Percentiles rank a stretch among this genome's conserved stretches.
Conservation (phyloP, 2,888 invertebrate species). For the Cancer borealis region DNA sequence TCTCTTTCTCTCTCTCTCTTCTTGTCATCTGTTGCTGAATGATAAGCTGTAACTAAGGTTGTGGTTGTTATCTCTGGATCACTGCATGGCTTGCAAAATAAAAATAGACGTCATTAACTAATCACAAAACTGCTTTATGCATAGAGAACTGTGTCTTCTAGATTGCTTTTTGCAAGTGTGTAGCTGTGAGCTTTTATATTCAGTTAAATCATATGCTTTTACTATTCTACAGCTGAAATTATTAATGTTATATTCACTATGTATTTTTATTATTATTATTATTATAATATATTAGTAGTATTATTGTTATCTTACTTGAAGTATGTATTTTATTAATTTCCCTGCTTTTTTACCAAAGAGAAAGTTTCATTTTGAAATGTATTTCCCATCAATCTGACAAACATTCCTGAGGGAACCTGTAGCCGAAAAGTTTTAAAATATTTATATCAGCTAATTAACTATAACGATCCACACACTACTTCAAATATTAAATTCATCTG, state of each 20-base stretch:
- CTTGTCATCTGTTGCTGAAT: not conserved
- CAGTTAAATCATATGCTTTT: not conserved
- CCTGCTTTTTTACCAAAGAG: not conserved
- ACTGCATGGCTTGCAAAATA: not conserved
- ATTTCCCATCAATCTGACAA: slow-evolving; percentile 27
- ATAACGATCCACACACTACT: no score
- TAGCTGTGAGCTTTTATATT: not conserved
- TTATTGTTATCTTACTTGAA: not conserved
- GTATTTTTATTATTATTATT: not conserved
- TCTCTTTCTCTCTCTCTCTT: not conserved
- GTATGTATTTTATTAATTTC: not conserved
- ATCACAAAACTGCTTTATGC: not conserved
- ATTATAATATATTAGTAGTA: not conserved
- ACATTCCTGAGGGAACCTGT: slow-evolving; percentile 63
- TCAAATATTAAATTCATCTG: no score
- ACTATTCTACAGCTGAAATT: not conserved
- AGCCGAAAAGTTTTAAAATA: slow-evolving; percentile 42
- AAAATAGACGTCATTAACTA: not conserved
- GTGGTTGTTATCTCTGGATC: not conserved
- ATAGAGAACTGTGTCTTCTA: not conserved
- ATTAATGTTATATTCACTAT: not conserved
- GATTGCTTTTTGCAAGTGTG: slow-evolving; percentile 18
- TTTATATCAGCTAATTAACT: no score
- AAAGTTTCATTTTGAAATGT: not conserved
- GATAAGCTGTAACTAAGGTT: not conserved